Evolutionary conservation across 2,888 invertebrate genomes (phyloP).

Genomic region (Rhaphigaster nebulosa): DNA sequence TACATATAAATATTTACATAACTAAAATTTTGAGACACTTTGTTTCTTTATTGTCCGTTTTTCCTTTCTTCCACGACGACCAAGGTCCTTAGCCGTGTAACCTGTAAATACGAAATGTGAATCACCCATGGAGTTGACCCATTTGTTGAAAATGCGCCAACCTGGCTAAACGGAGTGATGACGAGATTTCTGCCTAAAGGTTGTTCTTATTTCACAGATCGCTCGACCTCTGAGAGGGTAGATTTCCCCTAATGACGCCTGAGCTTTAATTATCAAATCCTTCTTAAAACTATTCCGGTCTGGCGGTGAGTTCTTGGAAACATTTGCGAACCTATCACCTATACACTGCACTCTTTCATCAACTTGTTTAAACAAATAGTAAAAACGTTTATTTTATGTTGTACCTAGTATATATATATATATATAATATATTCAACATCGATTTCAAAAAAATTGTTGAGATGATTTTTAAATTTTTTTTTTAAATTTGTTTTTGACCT

Average conservation of each 20-base stretch:
- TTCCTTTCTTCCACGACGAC: not conserved
- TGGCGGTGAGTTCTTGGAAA: not conserved
- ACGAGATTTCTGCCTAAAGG: constrained; percentile 33
- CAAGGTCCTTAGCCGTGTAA: not conserved
- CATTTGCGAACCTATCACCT: not conserved
- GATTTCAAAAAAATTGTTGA: too few species aligned
- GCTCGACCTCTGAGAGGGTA: not conserved
- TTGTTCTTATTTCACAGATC: not conserved
- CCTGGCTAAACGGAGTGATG: not conserved
- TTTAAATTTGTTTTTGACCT: too few species aligned
- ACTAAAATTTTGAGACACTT: not conserved
- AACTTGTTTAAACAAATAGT: too few species aligned
- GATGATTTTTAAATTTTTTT: too few species aligned
- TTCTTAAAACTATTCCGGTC: not conserved
- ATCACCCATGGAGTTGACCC: not conserved
- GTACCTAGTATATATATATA: too few species aligned
- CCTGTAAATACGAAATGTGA: constrained; percentile 11
- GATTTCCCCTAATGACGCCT: not conserved
- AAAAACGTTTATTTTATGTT: too few species aligned
- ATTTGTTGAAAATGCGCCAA: constrained; percentile 37
- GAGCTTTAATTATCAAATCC: not conserved
- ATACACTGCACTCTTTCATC: too few species aligned
- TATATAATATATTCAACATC: too few species aligned
- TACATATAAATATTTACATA: not conserved
- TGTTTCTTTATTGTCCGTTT: not conserved